phyloP scores from a whole-genome alignment of 2,113 vertebrate species.

The Trichomycterus rosablanca region DNA sequence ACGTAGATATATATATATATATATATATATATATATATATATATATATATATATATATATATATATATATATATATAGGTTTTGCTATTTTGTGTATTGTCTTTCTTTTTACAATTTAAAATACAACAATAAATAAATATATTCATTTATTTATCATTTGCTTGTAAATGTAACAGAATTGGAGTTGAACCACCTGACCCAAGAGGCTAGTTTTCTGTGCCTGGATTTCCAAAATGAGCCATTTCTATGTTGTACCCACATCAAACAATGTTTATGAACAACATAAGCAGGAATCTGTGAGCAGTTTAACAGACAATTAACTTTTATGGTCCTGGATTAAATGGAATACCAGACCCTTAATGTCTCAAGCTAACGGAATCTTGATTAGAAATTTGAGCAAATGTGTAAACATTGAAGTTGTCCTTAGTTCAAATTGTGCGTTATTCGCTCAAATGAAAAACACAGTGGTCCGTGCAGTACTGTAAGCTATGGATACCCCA shows the following conservation, averaged over 20 bases:
- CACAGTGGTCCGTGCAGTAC: slow-evolving; percentile 36
- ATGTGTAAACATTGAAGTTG: slow-evolving; percentile 57
- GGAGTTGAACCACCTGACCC: slow-evolving; percentile 57
- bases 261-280: slow-evolving; percentile 75
- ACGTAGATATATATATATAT: no score
- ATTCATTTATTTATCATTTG: no score
- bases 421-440: slow-evolving; percentile 66
- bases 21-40: no score
- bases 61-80: no score
- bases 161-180: slow-evolving; percentile 40
- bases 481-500: no score
- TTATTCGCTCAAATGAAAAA: slow-evolving; percentile 58
- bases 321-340: slow-evolving; percentile 66
- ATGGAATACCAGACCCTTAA: slow-evolving; percentile 72
- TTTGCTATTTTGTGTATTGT: no score
- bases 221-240: slow-evolving; percentile 68
- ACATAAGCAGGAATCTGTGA: slow-evolving; percentile 70
- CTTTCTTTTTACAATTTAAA: no score
- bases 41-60: no score
- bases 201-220: slow-evolving; percentile 66
- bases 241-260: slow-evolving; percentile 70
- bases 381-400: slow-evolving; percentile 70
- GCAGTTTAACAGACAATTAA: slow-evolving; percentile 77
- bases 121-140: no score
- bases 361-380: slow-evolving; percentile 69